Conservation (phyloP, 2,888 invertebrate species). For the Phalangium opilio region DNA sequence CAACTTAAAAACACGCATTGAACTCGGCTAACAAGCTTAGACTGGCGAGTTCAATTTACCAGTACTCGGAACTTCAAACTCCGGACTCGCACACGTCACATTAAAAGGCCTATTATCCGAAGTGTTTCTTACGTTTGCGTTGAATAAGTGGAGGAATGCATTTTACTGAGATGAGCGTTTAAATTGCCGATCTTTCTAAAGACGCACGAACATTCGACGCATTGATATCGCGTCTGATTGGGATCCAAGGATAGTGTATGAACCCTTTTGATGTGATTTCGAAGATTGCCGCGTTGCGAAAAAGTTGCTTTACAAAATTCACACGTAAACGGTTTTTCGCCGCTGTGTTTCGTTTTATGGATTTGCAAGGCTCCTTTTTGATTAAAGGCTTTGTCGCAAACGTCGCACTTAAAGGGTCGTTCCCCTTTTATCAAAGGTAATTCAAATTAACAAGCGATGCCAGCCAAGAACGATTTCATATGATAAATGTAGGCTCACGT, state of each 20-base stretch:
- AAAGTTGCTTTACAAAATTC: slow-evolving; percentile 34
- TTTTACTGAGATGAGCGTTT: slow-evolving; percentile 43
- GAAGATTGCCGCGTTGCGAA: slow-evolving; percentile 43
- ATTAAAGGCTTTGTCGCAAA: slow-evolving; percentile 33
- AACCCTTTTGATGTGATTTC: slow-evolving; percentile 38
- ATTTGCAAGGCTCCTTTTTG: slow-evolving; percentile 34
- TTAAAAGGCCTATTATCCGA: neutral
- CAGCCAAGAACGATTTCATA: no score
- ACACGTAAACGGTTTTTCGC: slow-evolving; percentile 35
- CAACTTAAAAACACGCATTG: no score
- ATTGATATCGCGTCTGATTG: slow-evolving; percentile 41
- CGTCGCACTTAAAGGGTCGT: slow-evolving; percentile 31
- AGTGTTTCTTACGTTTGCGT: neutral
- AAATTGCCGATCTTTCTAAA: slow-evolving; percentile 49
- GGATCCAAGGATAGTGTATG: slow-evolving; percentile 30
- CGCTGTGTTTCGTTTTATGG: slow-evolving; percentile 35
- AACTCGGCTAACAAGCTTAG: no score
- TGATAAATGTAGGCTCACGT: no score
- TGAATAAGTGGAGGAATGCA: slow-evolving; percentile 8
- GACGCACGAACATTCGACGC: slow-evolving; percentile 48
- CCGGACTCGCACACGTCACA: neutral
- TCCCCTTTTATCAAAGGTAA: slow-evolving; percentile 27
- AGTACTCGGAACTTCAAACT: no score
- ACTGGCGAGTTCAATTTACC: no score
- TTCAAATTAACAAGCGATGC: no score